Evolutionary conservation across 2,888 invertebrate species (phyloP), one percentile per base, ranked within the genome.

Genomic region (Dryocosmus kuriphilus): DNA sequence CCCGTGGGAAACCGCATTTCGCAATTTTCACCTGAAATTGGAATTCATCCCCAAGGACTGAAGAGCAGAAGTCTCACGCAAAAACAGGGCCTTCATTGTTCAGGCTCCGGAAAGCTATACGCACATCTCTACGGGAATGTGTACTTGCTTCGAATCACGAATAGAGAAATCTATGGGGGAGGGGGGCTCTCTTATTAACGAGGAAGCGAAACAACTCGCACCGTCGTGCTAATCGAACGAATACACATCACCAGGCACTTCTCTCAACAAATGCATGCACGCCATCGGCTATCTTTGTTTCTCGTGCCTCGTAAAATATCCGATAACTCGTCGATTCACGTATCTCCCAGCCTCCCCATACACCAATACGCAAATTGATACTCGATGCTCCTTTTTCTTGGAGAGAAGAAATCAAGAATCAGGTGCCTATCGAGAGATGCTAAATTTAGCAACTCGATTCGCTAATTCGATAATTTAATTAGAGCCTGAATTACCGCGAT

Each of bases 141-240:
- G 46, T 77, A 78, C 80, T 76, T 62, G 74, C 19, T 46, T 76
- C 67, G 78, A 78, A 81, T 81, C 80, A 22, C 65, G 77, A 78
- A 80, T 76, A 78, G 82, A 82, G 80, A 82, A 80, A 83, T 84
- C 83, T 77, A 7, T 73, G 76, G 76, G 78, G 76, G 77, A 81
- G 76, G 77, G 79, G 82, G 83, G 87, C 84, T 88, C 87, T 86
- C 89, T 90, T 90, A 91, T 91, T 91, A 91, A 91, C 90, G 89
- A 90, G 91, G 91, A 91, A 90, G 88, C 90, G 91, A 91, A 91
- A 91, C 88, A 91, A 91, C 89, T 91, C 90, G 89, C 91, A 91
- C 90, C 82, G 83, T 77, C 81, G 76, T 86, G 91, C 90, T 91
- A 91, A 91, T 91, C 89, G 88, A 87, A 84, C 88, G 86, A 80